A percentile compares a stretch with the other conserved stretches of the same genome.
These are phyloP conservation scores for Lophius americanus DNA, from an alignment of 2,797 vertebrate species.

Conservation along the genomic window DNA sequence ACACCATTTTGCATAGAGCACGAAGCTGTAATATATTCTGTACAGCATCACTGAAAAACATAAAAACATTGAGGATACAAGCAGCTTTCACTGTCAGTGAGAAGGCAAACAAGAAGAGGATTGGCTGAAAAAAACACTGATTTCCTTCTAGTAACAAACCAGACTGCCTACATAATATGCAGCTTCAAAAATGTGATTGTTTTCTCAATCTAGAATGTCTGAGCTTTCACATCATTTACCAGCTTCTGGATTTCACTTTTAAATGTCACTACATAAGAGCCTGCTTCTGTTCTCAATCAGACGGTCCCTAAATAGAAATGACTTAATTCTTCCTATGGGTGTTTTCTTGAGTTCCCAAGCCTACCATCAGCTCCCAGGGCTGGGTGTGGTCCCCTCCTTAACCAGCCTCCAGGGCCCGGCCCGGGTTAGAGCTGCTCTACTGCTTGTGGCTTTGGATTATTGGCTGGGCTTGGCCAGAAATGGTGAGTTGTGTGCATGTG, in stretches of 20 bases:
- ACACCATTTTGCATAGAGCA: not conserved
- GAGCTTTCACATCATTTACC: conserved; percentile 10
- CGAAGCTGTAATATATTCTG: not conserved
- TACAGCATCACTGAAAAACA: conserved; percentile 5
- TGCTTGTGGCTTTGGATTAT: conserved; percentile 46
- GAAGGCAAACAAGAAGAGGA: conserved; percentile 23
- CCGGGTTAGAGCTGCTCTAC: conserved; percentile 29
- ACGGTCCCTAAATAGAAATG: conserved; percentile 49
- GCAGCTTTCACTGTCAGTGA: conserved; percentile 9
- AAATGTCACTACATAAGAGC: not conserved
- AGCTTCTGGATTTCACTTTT: conserved; percentile 15
- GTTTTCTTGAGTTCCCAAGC: conserved; percentile 47
- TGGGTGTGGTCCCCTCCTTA: conserved; percentile 61
- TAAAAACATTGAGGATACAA: conserved; percentile 44
- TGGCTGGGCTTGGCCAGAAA: conserved; percentile 31
- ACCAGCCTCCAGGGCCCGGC: conserved; percentile 21
- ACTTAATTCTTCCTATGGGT: conserved; percentile 68
- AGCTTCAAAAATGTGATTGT: conserved; percentile 22
- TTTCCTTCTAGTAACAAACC: conserved; percentile 22
- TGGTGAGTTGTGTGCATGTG: conserved; percentile 16
- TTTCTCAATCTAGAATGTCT: not conserved
- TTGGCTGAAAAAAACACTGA: conserved; percentile 6
- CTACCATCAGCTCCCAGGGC: conserved; percentile 33
- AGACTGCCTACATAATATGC: conserved; percentile 22
- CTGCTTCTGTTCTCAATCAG: conserved; percentile 28